A percentile compares a stretch with the other conserved stretches of the same genome.
phyloP scores from a whole-genome alignment of 2,113 vertebrate genomes.

The Pluvianellus socialis region DNA sequence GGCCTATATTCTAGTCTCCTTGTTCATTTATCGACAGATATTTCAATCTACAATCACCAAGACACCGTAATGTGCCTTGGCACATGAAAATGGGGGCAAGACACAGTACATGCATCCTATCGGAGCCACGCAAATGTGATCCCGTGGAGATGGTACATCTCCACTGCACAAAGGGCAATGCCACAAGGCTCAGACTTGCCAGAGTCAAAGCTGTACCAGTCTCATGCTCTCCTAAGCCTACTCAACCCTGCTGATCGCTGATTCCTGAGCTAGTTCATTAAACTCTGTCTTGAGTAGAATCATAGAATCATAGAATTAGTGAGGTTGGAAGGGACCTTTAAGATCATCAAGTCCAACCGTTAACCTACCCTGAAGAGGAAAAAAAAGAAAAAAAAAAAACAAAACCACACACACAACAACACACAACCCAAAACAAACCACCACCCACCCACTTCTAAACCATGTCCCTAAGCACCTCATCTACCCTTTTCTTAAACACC shows the following conservation, averaged over 20 bases:
- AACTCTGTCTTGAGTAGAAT: not conserved
- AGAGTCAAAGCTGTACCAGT: not conserved
- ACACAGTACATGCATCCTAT: not conserved
- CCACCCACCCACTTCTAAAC: too few relatives aligned
- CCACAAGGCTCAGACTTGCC: not conserved
- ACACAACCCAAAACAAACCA: too few relatives aligned
- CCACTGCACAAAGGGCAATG: not conserved
- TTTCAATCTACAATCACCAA: not conserved
- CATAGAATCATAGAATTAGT: too few relatives aligned
- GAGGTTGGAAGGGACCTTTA: too few relatives aligned
- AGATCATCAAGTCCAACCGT: too few relatives aligned
- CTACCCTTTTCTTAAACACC: too few relatives aligned
- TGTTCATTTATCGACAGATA: not conserved
- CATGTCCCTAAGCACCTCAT: too few relatives aligned
- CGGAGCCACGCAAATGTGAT: not conserved
- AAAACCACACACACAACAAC: too few relatives aligned
- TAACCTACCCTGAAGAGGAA: too few relatives aligned
- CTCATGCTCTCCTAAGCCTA: not conserved
- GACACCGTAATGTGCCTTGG: not conserved
- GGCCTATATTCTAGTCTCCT: not conserved
- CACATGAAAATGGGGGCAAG: not conserved
- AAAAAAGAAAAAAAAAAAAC: too few relatives aligned
- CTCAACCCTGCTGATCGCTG: not conserved
- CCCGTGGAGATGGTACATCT: not conserved
- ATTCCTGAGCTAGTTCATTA: not conserved